Conservation (phyloP, 1,140 invertebrate genomes). For the Armadillidium nasatum region DNA sequence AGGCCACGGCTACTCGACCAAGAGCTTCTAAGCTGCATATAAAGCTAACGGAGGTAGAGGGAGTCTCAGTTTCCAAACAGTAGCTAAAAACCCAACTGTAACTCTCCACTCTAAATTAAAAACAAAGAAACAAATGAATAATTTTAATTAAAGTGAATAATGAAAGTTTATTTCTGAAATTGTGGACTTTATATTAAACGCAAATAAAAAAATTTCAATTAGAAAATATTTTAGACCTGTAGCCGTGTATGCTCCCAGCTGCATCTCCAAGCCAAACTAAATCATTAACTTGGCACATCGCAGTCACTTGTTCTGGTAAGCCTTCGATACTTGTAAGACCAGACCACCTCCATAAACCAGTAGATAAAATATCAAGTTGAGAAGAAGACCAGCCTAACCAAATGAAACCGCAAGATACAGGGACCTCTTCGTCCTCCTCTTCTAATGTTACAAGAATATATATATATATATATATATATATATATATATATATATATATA, state of each 20-base stretch:
- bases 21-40: constrained; percentile 62
- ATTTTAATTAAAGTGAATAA: constrained; percentile 2
- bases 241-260: constrained; percentile 71
- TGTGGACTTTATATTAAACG: no score
- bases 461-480: no score
- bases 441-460: no score
- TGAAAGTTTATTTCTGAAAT: constrained; percentile 1
- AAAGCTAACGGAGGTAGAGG: constrained; percentile 57
- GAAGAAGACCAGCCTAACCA: constrained; percentile 68
- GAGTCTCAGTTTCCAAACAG: constrained; percentile 54
- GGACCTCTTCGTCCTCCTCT: not conserved
- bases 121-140: not conserved
- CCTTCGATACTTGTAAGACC: constrained; percentile 38
- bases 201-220: constrained; percentile 8
- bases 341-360: constrained; percentile 49
- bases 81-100: constrained; percentile 55
- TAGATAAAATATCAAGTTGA: constrained; percentile 61
- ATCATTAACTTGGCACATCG: constrained; percentile 54
- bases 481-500: no score
- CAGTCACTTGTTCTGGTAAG: constrained; percentile 46
- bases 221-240: constrained; percentile 53
- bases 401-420: constrained; percentile 47
- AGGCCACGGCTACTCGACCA: constrained; percentile 65
- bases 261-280: constrained; percentile 83
- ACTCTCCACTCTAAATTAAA: constrained; percentile 40